phyloP scores from a whole-genome alignment of 2,113 vertebrate genomes.

The Poeciliopsis prolifica region DNA sequence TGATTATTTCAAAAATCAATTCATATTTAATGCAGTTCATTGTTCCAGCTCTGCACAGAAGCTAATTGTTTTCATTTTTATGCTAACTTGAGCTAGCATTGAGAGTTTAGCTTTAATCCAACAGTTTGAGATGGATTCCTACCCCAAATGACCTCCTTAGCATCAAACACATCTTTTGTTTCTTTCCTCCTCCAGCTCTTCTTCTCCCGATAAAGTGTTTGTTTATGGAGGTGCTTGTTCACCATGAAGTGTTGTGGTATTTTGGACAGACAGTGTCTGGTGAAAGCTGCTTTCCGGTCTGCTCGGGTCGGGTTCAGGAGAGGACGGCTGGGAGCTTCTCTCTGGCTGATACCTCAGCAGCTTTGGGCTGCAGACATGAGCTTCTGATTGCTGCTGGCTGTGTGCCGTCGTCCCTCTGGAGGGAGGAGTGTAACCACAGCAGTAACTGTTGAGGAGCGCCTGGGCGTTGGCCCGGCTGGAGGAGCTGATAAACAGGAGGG shows the following conservation, averaged over 20 bases:
- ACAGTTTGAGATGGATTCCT: not conserved
- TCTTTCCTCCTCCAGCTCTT: not conserved
- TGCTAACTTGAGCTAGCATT: no score
- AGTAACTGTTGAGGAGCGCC: slow-evolving; percentile 37
- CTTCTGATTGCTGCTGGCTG: not conserved
- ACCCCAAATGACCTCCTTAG: not conserved
- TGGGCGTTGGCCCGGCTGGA: slow-evolving; percentile 68
- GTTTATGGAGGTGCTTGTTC: not conserved
- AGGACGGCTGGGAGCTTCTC: not conserved
- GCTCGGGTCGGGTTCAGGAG: slow-evolving; percentile 10
- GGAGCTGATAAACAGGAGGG: slow-evolving; percentile 63
- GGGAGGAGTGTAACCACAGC: slow-evolving; percentile 58
- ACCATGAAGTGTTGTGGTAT: not conserved
- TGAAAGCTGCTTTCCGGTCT: not conserved
- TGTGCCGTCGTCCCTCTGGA: slow-evolving; percentile 17
- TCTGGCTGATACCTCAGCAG: not conserved
- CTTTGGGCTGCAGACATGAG: not conserved
- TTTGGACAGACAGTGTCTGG: not conserved
- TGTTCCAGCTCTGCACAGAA: no score
- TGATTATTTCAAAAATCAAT: no score
- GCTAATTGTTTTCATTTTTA: no score
- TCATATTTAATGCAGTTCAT: no score
- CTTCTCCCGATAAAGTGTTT: not conserved
- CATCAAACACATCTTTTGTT: not conserved
- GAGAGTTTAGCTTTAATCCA: no score